phyloP scores from a whole-genome alignment of 2,113 vertebrate genomes.

The Prinia subflava region DNA sequence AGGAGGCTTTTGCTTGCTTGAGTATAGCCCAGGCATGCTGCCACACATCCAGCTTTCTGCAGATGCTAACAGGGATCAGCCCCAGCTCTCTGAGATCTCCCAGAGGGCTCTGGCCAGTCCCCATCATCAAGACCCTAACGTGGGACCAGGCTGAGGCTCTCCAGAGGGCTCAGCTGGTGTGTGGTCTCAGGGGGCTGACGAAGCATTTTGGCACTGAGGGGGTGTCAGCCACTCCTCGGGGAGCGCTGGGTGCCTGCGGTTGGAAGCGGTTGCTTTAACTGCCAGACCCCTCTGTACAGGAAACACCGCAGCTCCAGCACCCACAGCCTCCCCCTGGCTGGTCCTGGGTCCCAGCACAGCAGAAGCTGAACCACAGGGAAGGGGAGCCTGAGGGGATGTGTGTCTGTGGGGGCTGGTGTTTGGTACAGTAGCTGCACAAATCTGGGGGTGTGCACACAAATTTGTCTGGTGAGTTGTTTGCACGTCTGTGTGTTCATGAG shows the following conservation, averaged over 20 bases:
- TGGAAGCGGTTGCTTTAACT: background rate
- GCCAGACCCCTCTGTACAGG: background rate
- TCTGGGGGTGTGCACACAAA: background rate
- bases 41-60: background rate
- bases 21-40: too few species aligned
- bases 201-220: background rate
- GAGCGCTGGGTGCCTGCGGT: accelerated
- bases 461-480: background rate
- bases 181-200: background rate
- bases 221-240: background rate
- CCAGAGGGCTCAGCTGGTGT: background rate
- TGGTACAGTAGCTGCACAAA: background rate
- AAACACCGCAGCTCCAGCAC: background rate
- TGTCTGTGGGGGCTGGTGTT: too few species aligned
- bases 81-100: background rate
- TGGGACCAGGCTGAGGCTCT: background rate
- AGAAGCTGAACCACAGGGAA: accelerated
- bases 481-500: background rate
- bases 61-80: background rate
- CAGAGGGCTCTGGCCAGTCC: background rate
- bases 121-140: background rate
- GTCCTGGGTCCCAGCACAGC: background rate
- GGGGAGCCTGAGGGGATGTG: background rate
- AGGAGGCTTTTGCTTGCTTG: background rate
- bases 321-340: background rate